Evolutionary conservation across 1,140 invertebrate species (phyloP).

Genomic region (Hypsibius dujardini): DNA sequence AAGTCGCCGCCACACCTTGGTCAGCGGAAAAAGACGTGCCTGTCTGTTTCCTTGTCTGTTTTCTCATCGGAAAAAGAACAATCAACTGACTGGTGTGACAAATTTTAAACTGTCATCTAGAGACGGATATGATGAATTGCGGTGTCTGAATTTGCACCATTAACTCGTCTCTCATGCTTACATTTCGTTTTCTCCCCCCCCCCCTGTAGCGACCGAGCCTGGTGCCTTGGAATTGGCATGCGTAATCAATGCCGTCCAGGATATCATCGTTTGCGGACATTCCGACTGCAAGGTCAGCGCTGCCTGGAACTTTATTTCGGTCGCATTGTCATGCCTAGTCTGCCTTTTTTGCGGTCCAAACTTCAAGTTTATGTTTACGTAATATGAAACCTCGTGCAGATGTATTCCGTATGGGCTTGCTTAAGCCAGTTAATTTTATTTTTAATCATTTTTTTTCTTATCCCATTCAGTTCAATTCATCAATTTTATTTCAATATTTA

Average conservation of each 20-base stretch:
- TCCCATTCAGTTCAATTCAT: too few relatives aligned
- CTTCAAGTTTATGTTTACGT: too few relatives aligned
- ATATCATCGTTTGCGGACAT: conserved; percentile 87
- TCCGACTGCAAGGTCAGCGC: conserved; percentile 68
- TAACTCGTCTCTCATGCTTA: background rate
- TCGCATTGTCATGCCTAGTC: too few relatives aligned
- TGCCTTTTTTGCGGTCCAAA: too few relatives aligned
- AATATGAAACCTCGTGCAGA: too few relatives aligned
- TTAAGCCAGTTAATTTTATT: too few relatives aligned
- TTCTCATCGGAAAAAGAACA: background rate
- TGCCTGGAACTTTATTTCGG: too few relatives aligned
- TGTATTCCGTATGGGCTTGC: too few relatives aligned
- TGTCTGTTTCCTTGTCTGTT: background rate
- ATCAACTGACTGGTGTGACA: background rate
- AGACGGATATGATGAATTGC: background rate
- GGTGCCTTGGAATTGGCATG: conserved; percentile 82
- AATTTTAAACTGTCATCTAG: background rate
- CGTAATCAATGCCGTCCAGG: conserved; percentile 71
- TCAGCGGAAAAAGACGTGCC: background rate
- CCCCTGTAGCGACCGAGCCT: conserved; percentile 55
- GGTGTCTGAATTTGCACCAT: background rate
- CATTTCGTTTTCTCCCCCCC: conserved; percentile 25
- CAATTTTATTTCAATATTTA: too few relatives aligned
- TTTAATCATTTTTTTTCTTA: too few relatives aligned
- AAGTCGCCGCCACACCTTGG: background rate